Evolutionary conservation across 2,113 vertebrate species (phyloP), one percentile per base, ranked within the genome.

Genomic region (Regulus satrapa): DNA sequence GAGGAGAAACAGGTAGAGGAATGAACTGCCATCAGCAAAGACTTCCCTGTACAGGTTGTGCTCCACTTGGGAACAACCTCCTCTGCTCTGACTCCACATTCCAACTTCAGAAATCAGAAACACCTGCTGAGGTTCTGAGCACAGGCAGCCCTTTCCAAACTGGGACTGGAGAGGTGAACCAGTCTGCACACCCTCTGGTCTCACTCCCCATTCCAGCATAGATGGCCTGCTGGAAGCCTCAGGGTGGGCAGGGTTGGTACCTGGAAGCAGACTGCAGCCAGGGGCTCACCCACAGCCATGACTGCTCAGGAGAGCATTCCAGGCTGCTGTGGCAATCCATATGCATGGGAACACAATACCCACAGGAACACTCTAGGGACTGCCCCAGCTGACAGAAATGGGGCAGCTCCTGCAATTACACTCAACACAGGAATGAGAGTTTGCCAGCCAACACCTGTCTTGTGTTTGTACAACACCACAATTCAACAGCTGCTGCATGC

Each of bases 391-490:
- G 82, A 48, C 0, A 1, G 85, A 81, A 59, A 59, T 0, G 1
- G 26, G 34, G 72, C 79, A 63, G 72, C 74, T 82, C 80, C 85
- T 78, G 83, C n/a, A 45, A 20, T 78, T 54, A n/a, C 51, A 32
- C 21, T 55, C 3, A 3, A 45, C 64, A 46, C 28, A 46, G 0
- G 6, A 74, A 73, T 29, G 29, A 58, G 4, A 5, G 49, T 74
- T 78, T 82, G 92, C 64, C 75, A 84, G 89, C 54, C 32, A 90
- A 6, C 95, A 95, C 88, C 95, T 95, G 92, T 71, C 92, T 58
- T 34, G 38, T 82, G 76, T 89, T 92, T 93, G 90, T 31, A 71
- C 55, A 93, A 3, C 61, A 68, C 32, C 26, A 24, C 26, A 21
- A 20, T 14, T 31, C 48, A 58, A 21, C 91, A 96, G 93, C 94